These are phyloP conservation scores for Limanda limanda DNA, from an alignment of 2,113 vertebrate genomes.

Conservation along the genomic window DNA sequence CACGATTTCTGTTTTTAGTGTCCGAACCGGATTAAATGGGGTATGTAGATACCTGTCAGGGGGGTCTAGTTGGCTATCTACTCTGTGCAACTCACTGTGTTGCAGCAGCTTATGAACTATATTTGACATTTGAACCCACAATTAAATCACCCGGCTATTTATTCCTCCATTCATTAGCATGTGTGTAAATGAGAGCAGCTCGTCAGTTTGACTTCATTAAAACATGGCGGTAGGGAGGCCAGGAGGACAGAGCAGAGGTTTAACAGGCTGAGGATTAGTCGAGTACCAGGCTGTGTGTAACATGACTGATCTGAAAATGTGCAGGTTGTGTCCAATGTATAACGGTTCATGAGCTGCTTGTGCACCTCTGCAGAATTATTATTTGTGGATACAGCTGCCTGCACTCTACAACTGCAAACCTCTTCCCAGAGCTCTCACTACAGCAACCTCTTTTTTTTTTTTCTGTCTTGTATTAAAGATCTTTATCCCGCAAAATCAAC, in stretches of 20 bases:
- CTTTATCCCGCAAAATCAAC: too few relatives aligned
- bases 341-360: neutral
- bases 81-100: too few relatives aligned
- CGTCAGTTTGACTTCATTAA: too few relatives aligned
- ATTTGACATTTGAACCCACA: neutral
- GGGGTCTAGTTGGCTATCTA: too few relatives aligned
- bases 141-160: neutral
- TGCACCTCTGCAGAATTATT: neutral
- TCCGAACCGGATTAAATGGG: too few relatives aligned
- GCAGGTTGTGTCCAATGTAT: neutral
- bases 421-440: too few relatives aligned
- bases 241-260: neutral
- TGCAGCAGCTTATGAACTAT: neutral
- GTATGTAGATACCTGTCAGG: too few relatives aligned
- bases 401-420: too few relatives aligned
- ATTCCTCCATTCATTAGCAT: neutral
- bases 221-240: neutral
- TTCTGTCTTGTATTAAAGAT: too few relatives aligned
- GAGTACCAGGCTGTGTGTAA: neutral
- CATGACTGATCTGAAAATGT: constrained; percentile 1
- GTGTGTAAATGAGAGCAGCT: neutral
- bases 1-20: too few relatives aligned
- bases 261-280: neutral
- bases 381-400: neutral
- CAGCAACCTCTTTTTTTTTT: too few relatives aligned